Percentiles rank a stretch among this genome's conserved stretches.
Conservation (phyloP, 2,797 vertebrate genomes). For the Sebastes iracundus region DNA sequence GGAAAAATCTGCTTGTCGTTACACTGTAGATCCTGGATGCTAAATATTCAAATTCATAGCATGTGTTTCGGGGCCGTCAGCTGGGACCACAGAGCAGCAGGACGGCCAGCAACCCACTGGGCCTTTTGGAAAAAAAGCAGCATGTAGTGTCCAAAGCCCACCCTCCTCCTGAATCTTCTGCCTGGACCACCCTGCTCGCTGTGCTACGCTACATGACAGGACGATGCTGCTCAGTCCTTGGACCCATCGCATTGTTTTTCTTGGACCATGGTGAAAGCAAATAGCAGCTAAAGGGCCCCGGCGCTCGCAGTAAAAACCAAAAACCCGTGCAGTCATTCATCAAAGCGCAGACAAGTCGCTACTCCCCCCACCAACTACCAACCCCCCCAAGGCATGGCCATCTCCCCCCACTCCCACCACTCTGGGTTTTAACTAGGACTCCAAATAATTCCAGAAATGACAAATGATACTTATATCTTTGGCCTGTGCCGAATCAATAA, state of each 20-base stretch:
- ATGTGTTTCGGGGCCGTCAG: constrained; percentile 55
- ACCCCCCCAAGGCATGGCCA: constrained; percentile 89
- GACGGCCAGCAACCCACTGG: constrained; percentile 51
- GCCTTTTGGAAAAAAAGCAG: constrained; percentile 57
- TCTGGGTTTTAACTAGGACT: constrained; percentile 97
- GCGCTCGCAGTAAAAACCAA: constrained; percentile 92
- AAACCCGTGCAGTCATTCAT: constrained; percentile 94
- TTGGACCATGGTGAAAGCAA: constrained; percentile 97
- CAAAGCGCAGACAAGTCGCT: constrained; percentile 91
- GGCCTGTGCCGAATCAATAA: constrained; percentile 95
- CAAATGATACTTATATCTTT: constrained; percentile 94
- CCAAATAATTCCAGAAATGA: constrained; percentile 98
- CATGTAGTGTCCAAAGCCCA: constrained; percentile 61
- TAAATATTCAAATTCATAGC: constrained; percentile 70
- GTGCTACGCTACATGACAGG: constrained; percentile 87
- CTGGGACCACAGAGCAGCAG: constrained; percentile 60
- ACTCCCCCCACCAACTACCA: constrained; percentile 81
- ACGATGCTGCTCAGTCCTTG: constrained; percentile 88
- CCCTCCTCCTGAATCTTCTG: constrained; percentile 68
- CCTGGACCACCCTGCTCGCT: constrained; percentile 92
- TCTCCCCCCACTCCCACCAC: constrained; percentile 79
- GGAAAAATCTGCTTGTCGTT: constrained; percentile 51
- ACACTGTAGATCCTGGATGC: constrained; percentile 24
- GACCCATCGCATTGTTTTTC: constrained; percentile 94
- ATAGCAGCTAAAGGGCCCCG: constrained; percentile 94